Conservation (phyloP, 2,113 vertebrate species). For the Catharus fuscescens region DNA sequence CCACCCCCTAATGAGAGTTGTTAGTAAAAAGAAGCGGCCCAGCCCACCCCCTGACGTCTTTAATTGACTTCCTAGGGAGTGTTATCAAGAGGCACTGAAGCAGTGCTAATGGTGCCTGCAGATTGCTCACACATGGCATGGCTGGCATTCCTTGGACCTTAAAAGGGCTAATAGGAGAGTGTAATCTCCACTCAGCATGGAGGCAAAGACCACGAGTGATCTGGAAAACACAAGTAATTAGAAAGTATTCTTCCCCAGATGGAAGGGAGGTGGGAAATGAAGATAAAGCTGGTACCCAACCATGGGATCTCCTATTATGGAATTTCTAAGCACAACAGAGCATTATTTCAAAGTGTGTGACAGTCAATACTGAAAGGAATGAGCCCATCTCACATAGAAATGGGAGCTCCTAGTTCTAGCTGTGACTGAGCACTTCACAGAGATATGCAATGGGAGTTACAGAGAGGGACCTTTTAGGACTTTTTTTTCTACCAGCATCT, state of each 20-base stretch:
- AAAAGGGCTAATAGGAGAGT: slow-evolving; percentile 59
- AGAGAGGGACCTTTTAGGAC: neutral
- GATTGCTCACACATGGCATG: slow-evolving; percentile 74
- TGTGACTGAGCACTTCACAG: neutral
- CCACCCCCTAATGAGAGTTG: slow-evolving; percentile 43
- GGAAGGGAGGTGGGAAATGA: neutral
- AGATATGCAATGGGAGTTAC: neutral
- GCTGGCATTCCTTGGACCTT: slow-evolving; percentile 65
- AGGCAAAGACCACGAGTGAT: slow-evolving; percentile 36
- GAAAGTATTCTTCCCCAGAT: slow-evolving; percentile 1
- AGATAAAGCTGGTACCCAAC: neutral
- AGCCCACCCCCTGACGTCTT: slow-evolving; percentile 73
- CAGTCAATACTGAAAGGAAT: neutral
- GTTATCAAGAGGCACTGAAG: slow-evolving; percentile 74
- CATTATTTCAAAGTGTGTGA: neutral
- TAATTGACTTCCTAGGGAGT: slow-evolving; percentile 75
- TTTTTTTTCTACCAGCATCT: neutral
- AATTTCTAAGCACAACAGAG: neutral
- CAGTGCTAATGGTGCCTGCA: slow-evolving; percentile 75
- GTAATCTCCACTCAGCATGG: slow-evolving; percentile 49
- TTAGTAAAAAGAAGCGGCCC: slow-evolving; percentile 57
- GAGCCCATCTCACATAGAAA: neutral
- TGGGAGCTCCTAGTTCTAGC: neutral
- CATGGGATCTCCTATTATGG: neutral
- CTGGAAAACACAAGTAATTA: slow-evolving; percentile 57